A percentile compares a stretch with the other conserved stretches of the same genome.
Conservation (phyloP, 2,797 vertebrate species). For the Rhincodon typus region DNA sequence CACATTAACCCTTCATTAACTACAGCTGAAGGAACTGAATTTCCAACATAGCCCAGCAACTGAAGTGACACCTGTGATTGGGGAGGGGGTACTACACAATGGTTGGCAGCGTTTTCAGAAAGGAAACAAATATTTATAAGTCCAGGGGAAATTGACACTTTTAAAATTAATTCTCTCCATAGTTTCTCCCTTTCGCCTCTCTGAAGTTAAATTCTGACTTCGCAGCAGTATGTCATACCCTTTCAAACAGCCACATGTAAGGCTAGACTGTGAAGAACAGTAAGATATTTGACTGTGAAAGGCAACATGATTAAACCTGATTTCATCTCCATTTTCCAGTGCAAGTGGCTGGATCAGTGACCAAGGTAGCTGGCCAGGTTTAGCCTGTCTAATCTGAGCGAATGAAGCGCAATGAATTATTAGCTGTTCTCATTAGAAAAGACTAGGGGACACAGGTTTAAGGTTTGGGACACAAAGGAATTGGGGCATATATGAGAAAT, state of each 20-base stretch:
- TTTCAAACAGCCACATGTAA: background rate
- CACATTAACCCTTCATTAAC: background rate
- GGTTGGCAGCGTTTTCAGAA: background rate
- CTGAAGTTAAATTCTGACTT: background rate
- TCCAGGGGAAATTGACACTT: background rate
- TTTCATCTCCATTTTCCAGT: background rate
- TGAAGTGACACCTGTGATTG: background rate
- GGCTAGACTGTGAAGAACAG: background rate
- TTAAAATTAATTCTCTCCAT: background rate
- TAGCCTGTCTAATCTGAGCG: background rate
- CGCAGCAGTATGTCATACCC: background rate
- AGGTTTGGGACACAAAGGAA: background rate
- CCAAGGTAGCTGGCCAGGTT: background rate
- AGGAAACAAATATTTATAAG: background rate
- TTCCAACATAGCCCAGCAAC: background rate
- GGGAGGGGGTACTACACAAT: too few relatives aligned
- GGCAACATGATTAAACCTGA: background rate
- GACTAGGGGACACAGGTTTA: background rate
- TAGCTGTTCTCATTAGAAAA: background rate
- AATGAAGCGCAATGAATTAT: background rate
- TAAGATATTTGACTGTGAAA: background rate
- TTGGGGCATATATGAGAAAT: background rate
- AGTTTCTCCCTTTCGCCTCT: background rate
- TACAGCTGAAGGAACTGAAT: background rate
- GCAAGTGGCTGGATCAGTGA: background rate